These are phyloP conservation scores for Phthorimaea operculella DNA, from an alignment of 1,140 invertebrate species.

Conservation along the genomic window DNA sequence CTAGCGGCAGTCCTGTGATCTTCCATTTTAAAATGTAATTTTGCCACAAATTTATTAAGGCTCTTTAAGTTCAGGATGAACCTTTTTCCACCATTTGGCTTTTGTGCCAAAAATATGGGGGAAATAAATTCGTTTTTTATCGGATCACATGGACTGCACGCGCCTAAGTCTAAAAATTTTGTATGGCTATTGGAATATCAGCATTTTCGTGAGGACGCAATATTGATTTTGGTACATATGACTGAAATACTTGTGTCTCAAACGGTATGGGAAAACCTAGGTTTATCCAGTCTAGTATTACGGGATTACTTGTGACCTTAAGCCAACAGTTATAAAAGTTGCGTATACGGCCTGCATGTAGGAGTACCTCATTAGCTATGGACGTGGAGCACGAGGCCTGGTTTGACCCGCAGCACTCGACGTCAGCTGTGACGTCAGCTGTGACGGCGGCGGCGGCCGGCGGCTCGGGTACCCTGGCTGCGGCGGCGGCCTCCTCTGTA, in stretches of 20 bases:
- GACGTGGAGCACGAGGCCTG: not conserved
- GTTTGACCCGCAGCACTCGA: not conserved
- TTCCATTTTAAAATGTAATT: slow-evolving; percentile 13
- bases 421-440: not conserved
- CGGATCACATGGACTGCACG: not conserved
- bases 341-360: slow-evolving; percentile 5
- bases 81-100: slow-evolving; percentile 10
- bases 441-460: too few species aligned
- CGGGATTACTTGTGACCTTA: not conserved
- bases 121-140: slow-evolving; percentile 9
- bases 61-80: slow-evolving; percentile 18
- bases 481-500: not conserved
- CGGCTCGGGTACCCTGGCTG: too few species aligned
- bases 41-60: slow-evolving; percentile 11
- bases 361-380: not conserved
- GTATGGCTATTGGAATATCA: not conserved
- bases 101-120: slow-evolving; percentile 12
- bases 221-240: not conserved
- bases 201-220: not conserved
- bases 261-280: slow-evolving; percentile 5
- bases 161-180: slow-evolving; percentile 1
- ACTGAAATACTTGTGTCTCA: not conserved
- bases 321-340: slow-evolving; percentile 1
- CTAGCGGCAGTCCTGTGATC: slow-evolving; percentile 8
- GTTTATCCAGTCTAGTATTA: not conserved